Evolutionary conservation across 2,113 vertebrate genomes (phyloP).

Genomic region (Danionella cerebrum): DNA sequence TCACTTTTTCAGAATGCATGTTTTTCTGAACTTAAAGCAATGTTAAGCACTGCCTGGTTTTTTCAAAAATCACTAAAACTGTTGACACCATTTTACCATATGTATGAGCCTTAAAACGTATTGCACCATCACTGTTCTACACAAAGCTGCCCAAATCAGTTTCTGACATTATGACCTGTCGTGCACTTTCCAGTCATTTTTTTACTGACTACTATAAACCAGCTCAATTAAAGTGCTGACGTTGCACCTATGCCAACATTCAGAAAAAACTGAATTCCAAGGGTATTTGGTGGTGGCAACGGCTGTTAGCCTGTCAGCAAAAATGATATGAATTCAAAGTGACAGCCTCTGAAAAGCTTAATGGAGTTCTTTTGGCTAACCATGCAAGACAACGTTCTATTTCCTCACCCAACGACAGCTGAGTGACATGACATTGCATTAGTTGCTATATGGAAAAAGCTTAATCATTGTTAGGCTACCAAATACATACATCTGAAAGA

Average conservation of each 20-base stretch:
- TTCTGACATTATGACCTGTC: not conserved
- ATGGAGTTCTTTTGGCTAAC: not conserved
- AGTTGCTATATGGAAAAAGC: not conserved
- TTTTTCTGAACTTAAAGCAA: too few relatives aligned
- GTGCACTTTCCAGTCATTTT: too few relatives aligned
- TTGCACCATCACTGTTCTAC: too few relatives aligned
- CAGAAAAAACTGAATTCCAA: slow-evolving; percentile 12
- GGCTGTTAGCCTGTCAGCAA: slow-evolving; percentile 8
- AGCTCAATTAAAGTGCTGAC: not conserved
- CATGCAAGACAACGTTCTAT: not conserved
- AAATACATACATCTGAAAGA: slow-evolving; percentile 3
- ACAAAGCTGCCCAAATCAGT: not conserved
- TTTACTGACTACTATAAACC: not conserved
- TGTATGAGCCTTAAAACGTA: too few relatives aligned
- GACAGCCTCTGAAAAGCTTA: slow-evolving; percentile 19
- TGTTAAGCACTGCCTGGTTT: too few relatives aligned
- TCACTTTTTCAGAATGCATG: too few relatives aligned
- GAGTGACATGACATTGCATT: slow-evolving; percentile 2
- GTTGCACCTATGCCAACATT: not conserved
- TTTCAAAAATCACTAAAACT: too few relatives aligned
- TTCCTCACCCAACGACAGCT: not conserved
- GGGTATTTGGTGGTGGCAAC: not conserved
- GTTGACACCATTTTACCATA: too few relatives aligned
- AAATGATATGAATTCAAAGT: not conserved
- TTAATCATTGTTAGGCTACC: slow-evolving; percentile 13